Base-by-base conservation (phyloP, 2,888 invertebrate species). In the Pocota personata region DNA sequence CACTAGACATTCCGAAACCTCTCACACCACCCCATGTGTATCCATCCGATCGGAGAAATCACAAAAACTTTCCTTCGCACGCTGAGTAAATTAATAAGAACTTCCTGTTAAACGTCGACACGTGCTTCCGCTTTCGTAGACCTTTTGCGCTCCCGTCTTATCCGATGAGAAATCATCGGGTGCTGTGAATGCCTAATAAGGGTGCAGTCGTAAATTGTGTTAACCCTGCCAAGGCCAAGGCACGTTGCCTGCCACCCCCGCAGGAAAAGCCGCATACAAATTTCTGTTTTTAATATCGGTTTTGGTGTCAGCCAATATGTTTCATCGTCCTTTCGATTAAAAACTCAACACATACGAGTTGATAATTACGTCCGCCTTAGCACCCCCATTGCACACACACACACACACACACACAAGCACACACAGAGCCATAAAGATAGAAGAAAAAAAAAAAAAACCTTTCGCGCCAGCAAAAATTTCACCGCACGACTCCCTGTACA, bases 291-390 rank as follows among this genome's bases (percentile, higher is more conserved):
- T 86, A 82, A 82, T 82, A 76, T 86, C 60, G 82, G 82, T 86
- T 86, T 86, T 77, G 86, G 82, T 86, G 86, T 86, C 86, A 77
- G 86, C 76, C 82, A 67, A 86, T 86, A 82, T 86, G 86, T 86
- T 86, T 72, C 82, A 48, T 72, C 76, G 82, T 83, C 37, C 55
- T 77, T 86, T 86, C 86, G 86, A 86, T 86, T 82, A 86, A 86
- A 82, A 86, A 62, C 66, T 55, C 82, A 72, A 77, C 66, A 77
- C 66, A 86, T 43, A 78, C 48, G 64, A 52, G 50, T 55, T 48
- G 62, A 80, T 76, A 86, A 77, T 86, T 58, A 86, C 72, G 24
- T 77, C 40, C 48, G 55, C 82, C 55, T 48, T 62, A 37, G 48
- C 62, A 60, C 69, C 40, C 50, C 50, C 35, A 3, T 32, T 75